A percentile compares a stretch with the other conserved stretches of the same genome.
phyloP scores from a whole-genome alignment of 2,113 vertebrate genomes.

The Periophthalmus modestus region DNA sequence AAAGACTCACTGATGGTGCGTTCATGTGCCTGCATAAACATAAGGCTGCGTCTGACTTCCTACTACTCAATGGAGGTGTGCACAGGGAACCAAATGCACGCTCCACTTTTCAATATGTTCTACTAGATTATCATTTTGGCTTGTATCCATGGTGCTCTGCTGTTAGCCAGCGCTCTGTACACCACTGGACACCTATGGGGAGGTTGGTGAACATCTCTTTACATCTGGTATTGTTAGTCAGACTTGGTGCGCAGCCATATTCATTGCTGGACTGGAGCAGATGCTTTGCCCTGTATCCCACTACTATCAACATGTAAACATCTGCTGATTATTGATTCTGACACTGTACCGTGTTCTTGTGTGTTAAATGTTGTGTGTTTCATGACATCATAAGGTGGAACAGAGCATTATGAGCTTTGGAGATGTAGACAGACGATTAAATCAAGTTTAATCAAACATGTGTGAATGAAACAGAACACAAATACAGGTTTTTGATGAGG shows the following conservation, averaged over 20 bases:
- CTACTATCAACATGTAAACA: constrained; percentile 74
- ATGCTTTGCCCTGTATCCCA: constrained; percentile 47
- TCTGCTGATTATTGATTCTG: constrained; percentile 47
- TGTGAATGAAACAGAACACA: too few relatives aligned
- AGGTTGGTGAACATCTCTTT: constrained; percentile 7
- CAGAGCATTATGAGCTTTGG: too few relatives aligned
- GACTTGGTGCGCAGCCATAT: constrained; percentile 39
- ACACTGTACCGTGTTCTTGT: not conserved
- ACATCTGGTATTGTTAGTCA: constrained; percentile 33
- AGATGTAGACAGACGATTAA: too few relatives aligned
- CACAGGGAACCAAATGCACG: not conserved
- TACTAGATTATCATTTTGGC: not conserved
- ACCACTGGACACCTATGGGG: constrained; percentile 4
- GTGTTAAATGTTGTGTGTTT: too few relatives aligned
- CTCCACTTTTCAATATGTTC: not conserved
- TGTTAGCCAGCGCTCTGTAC: not conserved
- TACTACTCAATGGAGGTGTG: not conserved
- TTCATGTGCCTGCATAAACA: constrained; percentile 7
- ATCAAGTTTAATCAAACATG: too few relatives aligned
- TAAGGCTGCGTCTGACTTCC: not conserved
- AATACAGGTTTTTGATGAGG: too few relatives aligned
- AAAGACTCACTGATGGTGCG: not conserved
- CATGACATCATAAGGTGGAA: too few relatives aligned
- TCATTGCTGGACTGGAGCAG: constrained; percentile 49
- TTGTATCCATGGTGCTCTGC: not conserved